Evolutionary conservation across 2,113 vertebrate genomes (phyloP).

Genomic region (Salvator merianae): DNA sequence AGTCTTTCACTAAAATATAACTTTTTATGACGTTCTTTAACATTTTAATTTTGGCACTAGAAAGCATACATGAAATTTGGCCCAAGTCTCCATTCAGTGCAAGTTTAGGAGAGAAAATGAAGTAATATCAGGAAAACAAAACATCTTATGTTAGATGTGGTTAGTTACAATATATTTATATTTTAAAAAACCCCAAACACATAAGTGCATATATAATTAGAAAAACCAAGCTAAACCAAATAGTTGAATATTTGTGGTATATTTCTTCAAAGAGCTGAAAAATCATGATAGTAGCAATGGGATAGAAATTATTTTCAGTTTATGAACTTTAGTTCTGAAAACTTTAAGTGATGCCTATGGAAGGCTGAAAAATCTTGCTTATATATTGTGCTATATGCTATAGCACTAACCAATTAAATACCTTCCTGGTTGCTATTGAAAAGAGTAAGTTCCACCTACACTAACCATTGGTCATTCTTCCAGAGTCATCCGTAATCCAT

Average conservation of each 20-base stretch:
- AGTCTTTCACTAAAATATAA: constrained; percentile 73
- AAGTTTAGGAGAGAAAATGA: constrained; percentile 44
- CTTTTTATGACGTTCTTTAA: constrained; percentile 74
- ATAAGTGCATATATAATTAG: neutral
- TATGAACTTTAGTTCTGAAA: constrained; percentile 18
- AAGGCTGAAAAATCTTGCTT: constrained; percentile 19
- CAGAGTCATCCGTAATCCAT: too few relatives aligned
- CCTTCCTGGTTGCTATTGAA: too few relatives aligned
- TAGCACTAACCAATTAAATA: too few relatives aligned
- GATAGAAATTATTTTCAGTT: constrained; percentile 37
- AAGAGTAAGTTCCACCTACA: too few relatives aligned
- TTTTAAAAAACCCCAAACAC: neutral
- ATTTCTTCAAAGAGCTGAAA: neutral
- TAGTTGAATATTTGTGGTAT: neutral
- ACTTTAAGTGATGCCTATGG: constrained; percentile 17
- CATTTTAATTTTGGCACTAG: constrained; percentile 75
- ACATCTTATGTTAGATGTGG: neutral
- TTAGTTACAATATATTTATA: neutral
- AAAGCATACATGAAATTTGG: constrained; percentile 56
- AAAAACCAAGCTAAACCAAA: neutral
- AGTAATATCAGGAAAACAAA: neutral
- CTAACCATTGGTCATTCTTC: too few relatives aligned
- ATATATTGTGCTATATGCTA: constrained; percentile 23
- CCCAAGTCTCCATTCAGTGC: constrained; percentile 57
- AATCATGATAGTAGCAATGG: constrained; percentile 30